These are phyloP conservation scores for Cheirogaleus major DNA, from an alignment of 2,797 vertebrate species.

Conservation along the genomic window DNA sequence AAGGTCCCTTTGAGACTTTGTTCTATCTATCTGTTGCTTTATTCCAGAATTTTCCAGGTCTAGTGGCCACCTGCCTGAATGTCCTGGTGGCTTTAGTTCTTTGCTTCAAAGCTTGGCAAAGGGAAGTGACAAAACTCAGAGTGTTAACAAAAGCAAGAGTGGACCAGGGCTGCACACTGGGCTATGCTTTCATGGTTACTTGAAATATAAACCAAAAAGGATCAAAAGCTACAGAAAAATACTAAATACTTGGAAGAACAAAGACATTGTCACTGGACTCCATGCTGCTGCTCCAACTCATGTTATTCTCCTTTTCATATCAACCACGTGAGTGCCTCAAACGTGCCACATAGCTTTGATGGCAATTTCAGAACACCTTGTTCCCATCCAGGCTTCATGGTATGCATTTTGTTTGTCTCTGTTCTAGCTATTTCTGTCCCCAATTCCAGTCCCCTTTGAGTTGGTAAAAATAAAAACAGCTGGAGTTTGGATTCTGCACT, in stretches of 20 bases:
- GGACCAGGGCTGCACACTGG: accelerated
- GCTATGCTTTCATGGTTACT: accelerated
- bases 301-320: accelerated
- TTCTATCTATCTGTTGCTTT: neutral
- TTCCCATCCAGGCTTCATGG: too few relatives aligned
- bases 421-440: neutral
- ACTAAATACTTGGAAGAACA: neutral
- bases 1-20: neutral
- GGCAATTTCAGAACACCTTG: neutral
- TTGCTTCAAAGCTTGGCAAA: neutral
- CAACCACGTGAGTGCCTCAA: accelerated
- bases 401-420: neutral
- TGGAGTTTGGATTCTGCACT: neutral
- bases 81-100: neutral
- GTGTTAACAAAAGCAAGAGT: too few relatives aligned
- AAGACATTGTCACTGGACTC: neutral
- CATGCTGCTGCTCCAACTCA: accelerated
- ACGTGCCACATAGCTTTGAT: accelerated
- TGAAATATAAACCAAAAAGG: neutral
- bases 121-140: neutral
- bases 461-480: neutral
- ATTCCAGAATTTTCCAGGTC: neutral
- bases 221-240: neutral
- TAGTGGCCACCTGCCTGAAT: neutral
- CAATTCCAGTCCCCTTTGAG: accelerated